Conservation (phyloP, 37 sponge, comb jelly and placozoan genomes). For the Bolinopsis microptera region DNA sequence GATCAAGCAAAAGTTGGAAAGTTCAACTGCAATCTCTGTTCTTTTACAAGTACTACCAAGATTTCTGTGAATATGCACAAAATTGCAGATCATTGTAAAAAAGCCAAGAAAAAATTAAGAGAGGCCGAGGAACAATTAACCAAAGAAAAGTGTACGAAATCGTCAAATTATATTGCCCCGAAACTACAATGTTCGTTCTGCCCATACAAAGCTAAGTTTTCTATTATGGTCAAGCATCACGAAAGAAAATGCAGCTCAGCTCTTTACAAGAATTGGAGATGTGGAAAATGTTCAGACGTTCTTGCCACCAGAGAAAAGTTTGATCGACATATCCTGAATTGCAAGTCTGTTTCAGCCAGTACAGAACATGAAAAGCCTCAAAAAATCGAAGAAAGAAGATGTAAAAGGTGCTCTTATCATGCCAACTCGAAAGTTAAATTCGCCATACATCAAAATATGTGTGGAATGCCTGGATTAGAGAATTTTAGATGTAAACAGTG, state of each 20-base stretch:
- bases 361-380: neutral
- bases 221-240: neutral
- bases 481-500: neutral
- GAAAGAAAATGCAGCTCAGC: neutral
- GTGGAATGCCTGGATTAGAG: neutral
- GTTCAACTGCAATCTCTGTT: neutral
- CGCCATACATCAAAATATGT: neutral
- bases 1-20: neutral
- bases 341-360: neutral
- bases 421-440: neutral
- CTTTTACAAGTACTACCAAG: neutral
- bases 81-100: neutral
- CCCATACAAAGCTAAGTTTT: neutral
- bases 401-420: neutral
- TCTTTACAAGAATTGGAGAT: neutral
- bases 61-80: neutral
- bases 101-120: neutral
- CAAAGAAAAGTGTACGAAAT: neutral
- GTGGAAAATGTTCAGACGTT: neutral
- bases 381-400: neutral
- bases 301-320: neutral
- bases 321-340: neutral
- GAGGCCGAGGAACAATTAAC: neutral
- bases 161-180: neutral
- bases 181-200: neutral